A percentile compares a stretch with the other conserved stretches of the same genome.
Evolutionary conservation across 2,797 vertebrate genomes (phyloP).

Genomic region (Pygocentrus nattereri): DNA sequence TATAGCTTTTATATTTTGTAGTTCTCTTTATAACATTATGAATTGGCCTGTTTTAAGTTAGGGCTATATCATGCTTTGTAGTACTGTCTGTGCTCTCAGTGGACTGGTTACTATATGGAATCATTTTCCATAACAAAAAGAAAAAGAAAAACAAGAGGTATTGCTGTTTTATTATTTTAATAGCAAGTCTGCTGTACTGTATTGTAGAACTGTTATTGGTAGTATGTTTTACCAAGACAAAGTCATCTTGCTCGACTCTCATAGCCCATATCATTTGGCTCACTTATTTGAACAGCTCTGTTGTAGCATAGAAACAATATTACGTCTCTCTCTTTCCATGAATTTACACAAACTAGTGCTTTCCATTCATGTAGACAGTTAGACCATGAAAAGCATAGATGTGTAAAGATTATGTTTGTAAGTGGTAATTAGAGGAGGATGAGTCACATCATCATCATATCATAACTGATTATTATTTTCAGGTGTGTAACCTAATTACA

Average conservation of each 20-base stretch:
- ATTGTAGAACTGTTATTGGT: not conserved
- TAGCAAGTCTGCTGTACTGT: not conserved
- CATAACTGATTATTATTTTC: slow-evolving; percentile 43
- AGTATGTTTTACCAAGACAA: not conserved
- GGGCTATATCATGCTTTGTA: not conserved
- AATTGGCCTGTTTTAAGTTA: not conserved
- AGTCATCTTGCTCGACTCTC: too few species aligned
- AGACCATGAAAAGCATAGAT: slow-evolving; percentile 24
- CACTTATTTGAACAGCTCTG: too few species aligned
- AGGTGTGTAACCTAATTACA: slow-evolving; percentile 30
- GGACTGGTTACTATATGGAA: not conserved
- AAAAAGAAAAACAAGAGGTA: not conserved
- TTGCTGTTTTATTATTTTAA: not conserved
- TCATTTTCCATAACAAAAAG: not conserved
- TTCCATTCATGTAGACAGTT: not conserved
- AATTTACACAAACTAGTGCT: not conserved
- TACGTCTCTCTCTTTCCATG: too few species aligned
- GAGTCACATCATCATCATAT: not conserved
- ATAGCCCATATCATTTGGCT: too few species aligned
- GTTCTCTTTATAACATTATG: not conserved
- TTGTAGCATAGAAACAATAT: too few species aligned
- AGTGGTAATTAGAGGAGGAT: slow-evolving; percentile 29
- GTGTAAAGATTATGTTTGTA: not conserved
- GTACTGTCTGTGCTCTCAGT: not conserved
- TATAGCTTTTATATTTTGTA: not conserved